Percentiles rank a stretch among this genome's conserved stretches.
Evolutionary conservation across 2,113 vertebrate genomes (phyloP).

Genomic region (Phylloscopus trochiloides): DNA sequence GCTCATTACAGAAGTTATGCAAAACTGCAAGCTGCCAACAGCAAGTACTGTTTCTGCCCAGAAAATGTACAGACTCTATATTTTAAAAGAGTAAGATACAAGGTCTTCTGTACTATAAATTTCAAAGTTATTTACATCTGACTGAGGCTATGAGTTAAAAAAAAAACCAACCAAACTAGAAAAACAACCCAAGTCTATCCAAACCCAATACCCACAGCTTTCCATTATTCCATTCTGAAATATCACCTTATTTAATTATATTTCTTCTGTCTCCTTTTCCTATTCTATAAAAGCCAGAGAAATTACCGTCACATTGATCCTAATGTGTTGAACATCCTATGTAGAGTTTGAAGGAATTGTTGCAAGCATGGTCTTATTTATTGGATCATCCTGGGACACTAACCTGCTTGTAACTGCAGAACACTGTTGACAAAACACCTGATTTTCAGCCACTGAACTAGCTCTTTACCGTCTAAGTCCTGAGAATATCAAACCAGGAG

Average conservation of each 20-base stretch:
- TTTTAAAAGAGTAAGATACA: constrained; percentile 42
- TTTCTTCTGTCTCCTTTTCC: background rate
- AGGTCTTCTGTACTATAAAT: constrained; percentile 28
- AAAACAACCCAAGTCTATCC: background rate
- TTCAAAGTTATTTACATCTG: constrained; percentile 55
- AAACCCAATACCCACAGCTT: background rate
- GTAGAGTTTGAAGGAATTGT: background rate
- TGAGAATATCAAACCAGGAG: background rate
- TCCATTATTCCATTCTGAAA: background rate
- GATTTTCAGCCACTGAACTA: background rate
- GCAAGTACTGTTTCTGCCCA: constrained; percentile 47
- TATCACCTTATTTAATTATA: background rate
- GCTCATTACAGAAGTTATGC: constrained; percentile 32
- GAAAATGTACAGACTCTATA: constrained; percentile 32
- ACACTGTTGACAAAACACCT: background rate
- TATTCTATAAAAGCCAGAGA: background rate
- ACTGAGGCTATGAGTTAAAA: constrained; percentile 15
- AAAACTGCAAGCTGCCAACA: constrained; percentile 35
- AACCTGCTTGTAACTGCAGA: background rate
- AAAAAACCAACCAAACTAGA: no score
- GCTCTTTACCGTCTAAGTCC: background rate
- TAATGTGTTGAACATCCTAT: background rate
- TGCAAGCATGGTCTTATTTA: background rate
- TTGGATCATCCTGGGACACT: background rate
- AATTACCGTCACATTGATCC: background rate